Evolutionary conservation across 2,797 vertebrate species (phyloP).

Genomic region (Champsocephalus gunnari): DNA sequence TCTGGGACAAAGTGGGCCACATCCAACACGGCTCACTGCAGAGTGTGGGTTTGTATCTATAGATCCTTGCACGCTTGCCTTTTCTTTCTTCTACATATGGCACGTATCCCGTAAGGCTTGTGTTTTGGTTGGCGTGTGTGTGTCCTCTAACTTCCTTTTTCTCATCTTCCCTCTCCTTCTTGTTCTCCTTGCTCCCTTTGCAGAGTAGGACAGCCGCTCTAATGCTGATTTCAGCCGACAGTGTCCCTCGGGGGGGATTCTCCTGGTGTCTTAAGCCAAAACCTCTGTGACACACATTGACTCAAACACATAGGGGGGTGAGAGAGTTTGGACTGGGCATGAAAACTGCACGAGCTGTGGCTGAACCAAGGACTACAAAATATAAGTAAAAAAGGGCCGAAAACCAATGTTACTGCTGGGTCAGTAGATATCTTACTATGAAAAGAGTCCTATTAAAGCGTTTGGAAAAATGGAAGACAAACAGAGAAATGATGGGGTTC

Average conservation of each 20-base stretch:
- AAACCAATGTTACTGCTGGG: slow-evolving; percentile 4
- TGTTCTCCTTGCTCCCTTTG: slow-evolving; percentile 36
- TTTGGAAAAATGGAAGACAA: slow-evolving; percentile 2
- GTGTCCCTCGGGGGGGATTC: slow-evolving; percentile 66
- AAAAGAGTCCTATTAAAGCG: slow-evolving; percentile 7
- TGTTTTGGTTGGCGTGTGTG: slow-evolving; percentile 13
- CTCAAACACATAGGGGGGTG: slow-evolving; percentile 31
- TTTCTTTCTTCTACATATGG: slow-evolving; percentile 19
- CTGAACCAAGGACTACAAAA: slow-evolving; percentile 4
- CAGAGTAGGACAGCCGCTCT: slow-evolving; percentile 46
- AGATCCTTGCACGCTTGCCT: neutral
- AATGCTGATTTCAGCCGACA: slow-evolving; percentile 70
- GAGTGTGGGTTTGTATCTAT: neutral
- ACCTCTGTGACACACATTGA: slow-evolving; percentile 60
- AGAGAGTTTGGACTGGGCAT: slow-evolving; percentile 42
- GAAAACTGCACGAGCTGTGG: slow-evolving; percentile 25
- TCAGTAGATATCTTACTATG: slow-evolving; percentile 15
- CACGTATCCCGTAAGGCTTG: slow-evolving; percentile 7
- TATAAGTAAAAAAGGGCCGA: neutral
- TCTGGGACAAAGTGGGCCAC: slow-evolving; percentile 50
- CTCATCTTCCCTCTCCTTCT: slow-evolving; percentile 29
- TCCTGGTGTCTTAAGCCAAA: slow-evolving; percentile 71
- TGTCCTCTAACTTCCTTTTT: slow-evolving; percentile 24
- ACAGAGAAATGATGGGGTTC: slow-evolving; percentile 8
- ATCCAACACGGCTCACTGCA: slow-evolving; percentile 26